These are phyloP conservation scores for Apodemia duryi DNA, from an alignment of 2,888 invertebrate species.

Conservation along the genomic window DNA sequence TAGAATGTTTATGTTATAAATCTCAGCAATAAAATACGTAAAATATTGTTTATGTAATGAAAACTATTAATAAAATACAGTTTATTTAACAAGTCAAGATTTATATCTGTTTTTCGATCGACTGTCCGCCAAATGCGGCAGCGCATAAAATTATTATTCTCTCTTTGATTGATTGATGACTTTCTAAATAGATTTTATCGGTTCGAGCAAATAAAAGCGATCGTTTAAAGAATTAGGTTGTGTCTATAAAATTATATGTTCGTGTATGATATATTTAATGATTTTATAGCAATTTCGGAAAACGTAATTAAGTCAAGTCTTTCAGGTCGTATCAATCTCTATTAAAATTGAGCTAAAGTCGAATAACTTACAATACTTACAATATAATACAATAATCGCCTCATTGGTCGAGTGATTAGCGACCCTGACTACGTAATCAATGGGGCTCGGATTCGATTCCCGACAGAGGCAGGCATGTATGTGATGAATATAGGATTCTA, in stretches of 20 bases:
- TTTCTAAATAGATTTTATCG: conserved; percentile 33
- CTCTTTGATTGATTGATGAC: conserved; percentile 35
- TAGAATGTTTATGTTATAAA: too few relatives aligned
- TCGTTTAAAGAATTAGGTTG: conserved; percentile 22
- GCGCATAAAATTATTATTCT: conserved; percentile 31
- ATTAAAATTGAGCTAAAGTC: too few relatives aligned
- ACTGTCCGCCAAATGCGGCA: conserved; percentile 22
- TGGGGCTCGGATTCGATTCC: too few relatives aligned
- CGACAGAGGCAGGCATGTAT: too few relatives aligned
- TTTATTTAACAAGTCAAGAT: conserved; percentile 33
- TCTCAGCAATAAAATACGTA: neutral
- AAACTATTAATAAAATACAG: conserved; percentile 24
- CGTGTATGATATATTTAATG: conserved; percentile 15
- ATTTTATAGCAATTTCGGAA: too few relatives aligned
- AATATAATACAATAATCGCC: too few relatives aligned
- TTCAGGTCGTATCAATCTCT: too few relatives aligned
- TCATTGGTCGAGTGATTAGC: too few relatives aligned
- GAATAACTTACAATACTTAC: too few relatives aligned
- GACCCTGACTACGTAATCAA: too few relatives aligned
- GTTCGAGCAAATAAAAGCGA: conserved; percentile 31
- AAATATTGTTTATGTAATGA: conserved; percentile 15
- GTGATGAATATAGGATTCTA: too few relatives aligned
- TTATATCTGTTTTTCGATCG: conserved; percentile 32
- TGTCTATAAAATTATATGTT: conserved; percentile 17
- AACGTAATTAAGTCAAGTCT: too few relatives aligned